Evolutionary conservation across 2,888 invertebrate genomes (phyloP).

Genomic region (Thymelicus lineola): DNA sequence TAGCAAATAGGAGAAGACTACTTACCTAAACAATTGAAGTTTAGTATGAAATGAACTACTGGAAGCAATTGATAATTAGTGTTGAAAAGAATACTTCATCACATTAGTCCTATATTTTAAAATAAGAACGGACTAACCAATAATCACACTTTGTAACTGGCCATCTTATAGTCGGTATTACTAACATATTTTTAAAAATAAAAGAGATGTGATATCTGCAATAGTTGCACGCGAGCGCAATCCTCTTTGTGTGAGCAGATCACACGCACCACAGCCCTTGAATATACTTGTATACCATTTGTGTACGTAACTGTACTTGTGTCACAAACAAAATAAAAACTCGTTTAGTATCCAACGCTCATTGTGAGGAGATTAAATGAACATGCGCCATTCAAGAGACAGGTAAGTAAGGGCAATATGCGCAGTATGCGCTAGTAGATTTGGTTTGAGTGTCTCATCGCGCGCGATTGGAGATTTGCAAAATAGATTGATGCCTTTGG

Average conservation of each 20-base stretch:
- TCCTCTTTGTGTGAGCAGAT: conserved; percentile 38
- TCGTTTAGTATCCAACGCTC: conserved; percentile 63
- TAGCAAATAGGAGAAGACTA: too few species aligned
- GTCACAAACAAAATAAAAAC: conserved; percentile 69
- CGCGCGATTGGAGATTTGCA: neutral
- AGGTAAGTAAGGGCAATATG: conserved; percentile 73
- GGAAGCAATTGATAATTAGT: too few species aligned
- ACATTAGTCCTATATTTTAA: too few species aligned
- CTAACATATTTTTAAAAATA: neutral
- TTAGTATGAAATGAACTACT: too few species aligned
- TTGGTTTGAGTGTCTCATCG: conserved; percentile 42
- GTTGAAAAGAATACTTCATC: too few species aligned
- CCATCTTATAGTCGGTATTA: neutral
- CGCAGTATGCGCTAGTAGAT: conserved; percentile 52
- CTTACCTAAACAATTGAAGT: too few species aligned
- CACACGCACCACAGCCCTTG: conserved; percentile 61
- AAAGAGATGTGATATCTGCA: neutral
- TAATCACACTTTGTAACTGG: neutral
- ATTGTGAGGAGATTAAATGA: conserved; percentile 73
- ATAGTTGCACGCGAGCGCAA: conserved; percentile 28
- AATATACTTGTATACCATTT: conserved; percentile 41
- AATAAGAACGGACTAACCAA: neutral
- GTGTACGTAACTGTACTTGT: conserved; percentile 71
- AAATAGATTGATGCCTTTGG: neutral
- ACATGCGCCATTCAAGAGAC: conserved; percentile 63